Base-by-base conservation (phyloP, 2,888 invertebrate genomes). In the Rutpela maculata region DNA sequence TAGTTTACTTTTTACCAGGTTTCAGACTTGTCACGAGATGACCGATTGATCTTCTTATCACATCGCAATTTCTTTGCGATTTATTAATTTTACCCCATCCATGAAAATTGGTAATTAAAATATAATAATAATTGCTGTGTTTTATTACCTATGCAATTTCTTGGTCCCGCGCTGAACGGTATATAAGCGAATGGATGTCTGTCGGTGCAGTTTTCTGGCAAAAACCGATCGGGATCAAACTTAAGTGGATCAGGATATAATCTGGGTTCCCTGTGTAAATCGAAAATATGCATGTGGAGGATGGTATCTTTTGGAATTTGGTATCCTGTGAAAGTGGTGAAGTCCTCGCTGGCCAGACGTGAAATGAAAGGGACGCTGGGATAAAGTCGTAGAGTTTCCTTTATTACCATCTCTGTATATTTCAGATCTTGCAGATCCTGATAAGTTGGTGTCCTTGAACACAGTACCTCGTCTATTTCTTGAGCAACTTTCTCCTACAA, bases 171-270 rank as follows among this genome's bases (percentile, higher is more conserved):
- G 84, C 94, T 94, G 80, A 94, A 94, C 0, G 94, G 94, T 73
- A 94, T 90, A 84, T 92, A 94, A 0, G 92, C 91, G 80, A 91
- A 94, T 0, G 93, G 93, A 88, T 94, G 93, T 55, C 93, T 89
- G 18, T 88, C 87, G 1, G 84, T 76, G 7, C 88, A 85, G 80
- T 91, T 91, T 83, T 94, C 93, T 0, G 93, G 92, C 60, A 93
- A 86, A 88, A 95, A 95, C 78, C 95, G 89, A 67, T 95, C 94
- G 0, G 95, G 95, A 84, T 94, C 92, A 86, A 94, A 95, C 77
- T 90, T 91, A 66, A 91, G 88, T 0, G 95, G 94, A 79, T 95
- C 90, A 0, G 92, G 91, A 89, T 92, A 95, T 68, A 92, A 90
- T 15, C 92, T 90, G 0, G 92, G 91, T 85, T 93, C 91, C 4